phyloP scores from a whole-genome alignment of 1,140 invertebrate species.

The Cydia fagiglandana region DNA sequence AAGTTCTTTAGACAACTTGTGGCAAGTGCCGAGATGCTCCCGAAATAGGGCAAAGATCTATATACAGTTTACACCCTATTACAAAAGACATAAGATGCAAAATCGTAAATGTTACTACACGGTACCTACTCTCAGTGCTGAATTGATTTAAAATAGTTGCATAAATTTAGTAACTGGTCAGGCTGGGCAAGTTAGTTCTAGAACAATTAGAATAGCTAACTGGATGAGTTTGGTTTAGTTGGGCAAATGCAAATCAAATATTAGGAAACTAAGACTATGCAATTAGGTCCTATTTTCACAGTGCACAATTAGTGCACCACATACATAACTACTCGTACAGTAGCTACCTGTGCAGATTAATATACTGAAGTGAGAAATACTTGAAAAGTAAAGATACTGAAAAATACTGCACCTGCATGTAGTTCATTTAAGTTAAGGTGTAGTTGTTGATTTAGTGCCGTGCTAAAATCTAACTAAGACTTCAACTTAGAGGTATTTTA shows the following conservation, averaged over 20 bases:
- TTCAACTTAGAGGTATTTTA: no score
- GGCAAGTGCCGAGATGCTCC: background rate
- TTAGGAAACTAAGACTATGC: background rate
- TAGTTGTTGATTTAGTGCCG: no score
- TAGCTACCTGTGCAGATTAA: no score
- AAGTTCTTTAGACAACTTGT: background rate
- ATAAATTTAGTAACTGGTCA: constrained; percentile 20
- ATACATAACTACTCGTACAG: background rate
- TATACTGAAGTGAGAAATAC: no score
- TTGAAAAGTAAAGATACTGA: no score
- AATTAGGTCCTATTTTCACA: background rate
- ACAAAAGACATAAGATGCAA: background rate
- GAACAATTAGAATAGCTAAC: constrained; percentile 8
- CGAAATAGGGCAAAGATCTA: no score
- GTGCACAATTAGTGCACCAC: background rate
- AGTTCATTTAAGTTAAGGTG: no score
- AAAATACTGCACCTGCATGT: no score
- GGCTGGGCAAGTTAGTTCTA: constrained; percentile 1
- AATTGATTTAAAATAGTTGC: constrained; percentile 3
- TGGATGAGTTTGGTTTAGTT: constrained; percentile 6
- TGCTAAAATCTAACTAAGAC: no score
- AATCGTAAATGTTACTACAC: background rate
- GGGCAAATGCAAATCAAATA: background rate
- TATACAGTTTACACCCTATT: background rate
- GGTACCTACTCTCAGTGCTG: background rate